Evolutionary conservation across 2,113 vertebrate species (phyloP).

Genomic region (Sebastes schlegelii): DNA sequence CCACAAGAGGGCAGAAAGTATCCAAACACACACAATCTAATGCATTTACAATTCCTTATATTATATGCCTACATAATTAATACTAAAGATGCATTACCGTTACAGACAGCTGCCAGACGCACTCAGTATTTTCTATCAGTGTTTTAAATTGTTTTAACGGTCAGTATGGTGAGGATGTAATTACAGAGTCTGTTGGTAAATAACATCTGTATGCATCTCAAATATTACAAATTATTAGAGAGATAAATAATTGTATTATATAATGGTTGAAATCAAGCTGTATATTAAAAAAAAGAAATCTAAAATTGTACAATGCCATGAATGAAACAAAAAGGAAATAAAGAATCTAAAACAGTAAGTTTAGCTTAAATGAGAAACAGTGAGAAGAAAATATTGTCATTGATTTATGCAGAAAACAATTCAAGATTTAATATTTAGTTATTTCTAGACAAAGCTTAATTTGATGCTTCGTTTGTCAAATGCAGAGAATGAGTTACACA

Average conservation of each 20-base stretch:
- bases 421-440: not conserved
- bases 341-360: not conserved
- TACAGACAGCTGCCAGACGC: constrained; percentile 33
- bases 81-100: not conserved
- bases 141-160: constrained; percentile 11
- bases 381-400: not conserved
- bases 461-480: not conserved
- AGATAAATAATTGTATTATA: not conserved
- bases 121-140: constrained; percentile 16
- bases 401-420: not conserved
- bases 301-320: not conserved
- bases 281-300: not conserved
- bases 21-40: constrained; percentile 57
- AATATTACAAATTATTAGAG: not conserved
- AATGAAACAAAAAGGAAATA: not conserved
- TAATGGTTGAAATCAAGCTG: not conserved
- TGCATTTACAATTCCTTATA: constrained; percentile 17
- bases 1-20: constrained; percentile 85
- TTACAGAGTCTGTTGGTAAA: constrained; percentile 5
- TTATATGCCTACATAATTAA: constrained; percentile 11
- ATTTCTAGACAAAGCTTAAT: not conserved
- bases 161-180: not conserved
- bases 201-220: not conserved
- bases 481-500: not conserved
- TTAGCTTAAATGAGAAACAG: not conserved